Percentiles rank a stretch among this genome's conserved stretches.
phyloP scores from a whole-genome alignment of 2,797 vertebrate species.

The Harpagifer antarcticus region DNA sequence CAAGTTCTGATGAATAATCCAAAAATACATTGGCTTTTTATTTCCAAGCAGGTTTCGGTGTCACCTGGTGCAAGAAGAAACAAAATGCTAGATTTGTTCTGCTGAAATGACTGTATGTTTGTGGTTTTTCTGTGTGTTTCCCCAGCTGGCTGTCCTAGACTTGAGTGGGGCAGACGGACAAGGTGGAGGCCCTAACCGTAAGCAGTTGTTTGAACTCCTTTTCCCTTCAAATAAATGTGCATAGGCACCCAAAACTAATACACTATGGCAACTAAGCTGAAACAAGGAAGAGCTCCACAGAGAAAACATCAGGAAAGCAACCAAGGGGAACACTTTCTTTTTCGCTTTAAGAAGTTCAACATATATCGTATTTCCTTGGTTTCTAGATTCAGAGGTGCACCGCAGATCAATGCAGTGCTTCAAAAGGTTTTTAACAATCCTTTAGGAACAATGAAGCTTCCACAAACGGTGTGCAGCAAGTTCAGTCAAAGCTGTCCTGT shows the following conservation, averaged over 20 bases:
- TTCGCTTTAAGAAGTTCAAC: background rate
- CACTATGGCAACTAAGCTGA: background rate
- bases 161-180: conserved; percentile 92
- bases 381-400: background rate
- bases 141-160: conserved; percentile 98
- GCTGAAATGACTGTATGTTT: background rate
- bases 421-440: background rate
- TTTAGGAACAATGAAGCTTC: conserved; percentile 91
- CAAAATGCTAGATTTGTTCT: background rate
- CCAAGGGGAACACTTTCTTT: background rate
- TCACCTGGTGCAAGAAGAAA: background rate
- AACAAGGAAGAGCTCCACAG: background rate
- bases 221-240: conserved; percentile 7
- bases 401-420: conserved; percentile 2
- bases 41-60: background rate
- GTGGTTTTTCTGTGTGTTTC: conserved; percentile 23
- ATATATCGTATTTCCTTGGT: background rate
- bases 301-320: background rate
- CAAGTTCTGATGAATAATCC: background rate
- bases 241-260: background rate
- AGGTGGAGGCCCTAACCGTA: conserved; percentile 93
- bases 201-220: conserved; percentile 75
- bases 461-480: conserved; percentile 70
- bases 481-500: conserved; percentile 44
- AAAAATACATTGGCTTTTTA: background rate